Evolutionary conservation across 2,888 invertebrate genomes (phyloP).

Genomic region (Tridacna gigas): DNA sequence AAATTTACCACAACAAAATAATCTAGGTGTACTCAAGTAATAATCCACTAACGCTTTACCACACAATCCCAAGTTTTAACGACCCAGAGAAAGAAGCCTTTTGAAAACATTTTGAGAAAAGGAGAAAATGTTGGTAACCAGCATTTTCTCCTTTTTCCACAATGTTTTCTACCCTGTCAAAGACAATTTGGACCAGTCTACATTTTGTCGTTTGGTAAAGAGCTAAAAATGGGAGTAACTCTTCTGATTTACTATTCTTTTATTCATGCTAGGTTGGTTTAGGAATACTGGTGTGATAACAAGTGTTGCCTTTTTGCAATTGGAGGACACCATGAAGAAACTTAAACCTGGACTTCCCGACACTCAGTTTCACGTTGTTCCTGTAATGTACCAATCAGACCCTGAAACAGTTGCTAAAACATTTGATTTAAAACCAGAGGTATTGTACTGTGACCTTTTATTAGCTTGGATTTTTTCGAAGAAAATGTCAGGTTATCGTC

Average conservation of each 20-base stretch:
- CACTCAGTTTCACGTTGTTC: background rate
- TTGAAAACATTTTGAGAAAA: no score
- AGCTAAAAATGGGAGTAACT: no score
- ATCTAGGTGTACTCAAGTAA: no score
- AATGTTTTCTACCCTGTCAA: no score
- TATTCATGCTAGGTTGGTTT: background rate
- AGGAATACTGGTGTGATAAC: constrained; percentile 3
- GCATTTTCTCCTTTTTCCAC: no score
- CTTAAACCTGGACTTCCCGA: constrained; percentile 5
- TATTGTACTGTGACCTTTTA: background rate
- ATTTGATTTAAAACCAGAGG: background rate
- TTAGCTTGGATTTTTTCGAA: no score
- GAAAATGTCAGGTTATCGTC: no score
- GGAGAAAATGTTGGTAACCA: no score
- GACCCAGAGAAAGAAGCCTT: no score
- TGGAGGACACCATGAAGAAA: background rate
- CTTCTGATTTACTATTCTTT: background rate
- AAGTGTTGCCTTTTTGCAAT: background rate
- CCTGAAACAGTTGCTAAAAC: background rate
- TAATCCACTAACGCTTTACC: background rate
- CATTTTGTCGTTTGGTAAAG: no score
- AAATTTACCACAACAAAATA: no score
- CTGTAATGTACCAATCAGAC: background rate
- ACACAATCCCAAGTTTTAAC: background rate
- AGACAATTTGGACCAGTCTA: no score